phyloP scores from a whole-genome alignment of 2,797 vertebrate species.

The Chromis chromis region DNA sequence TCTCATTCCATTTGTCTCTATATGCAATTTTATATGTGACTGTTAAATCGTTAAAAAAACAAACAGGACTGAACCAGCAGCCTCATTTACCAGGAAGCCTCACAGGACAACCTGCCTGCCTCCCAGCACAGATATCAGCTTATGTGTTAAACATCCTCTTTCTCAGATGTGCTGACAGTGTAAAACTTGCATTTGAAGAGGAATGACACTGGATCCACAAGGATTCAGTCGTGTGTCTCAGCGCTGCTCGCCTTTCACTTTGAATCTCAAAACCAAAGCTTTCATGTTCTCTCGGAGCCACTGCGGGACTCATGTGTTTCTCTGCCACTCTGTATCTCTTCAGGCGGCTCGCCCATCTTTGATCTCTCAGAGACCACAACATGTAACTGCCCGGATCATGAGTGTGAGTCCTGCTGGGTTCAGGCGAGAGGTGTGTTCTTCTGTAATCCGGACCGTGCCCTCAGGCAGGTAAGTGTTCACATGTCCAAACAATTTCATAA shows the following conservation, averaged over 20 bases:
- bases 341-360: conserved; percentile 54
- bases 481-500: conserved; percentile 68
- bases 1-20: conserved; percentile 15
- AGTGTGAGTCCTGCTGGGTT: conserved; percentile 35
- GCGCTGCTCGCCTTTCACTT: conserved; percentile 52
- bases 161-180: conserved; percentile 54
- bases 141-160: conserved; percentile 38
- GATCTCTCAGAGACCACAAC: conserved; percentile 61
- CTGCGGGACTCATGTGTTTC: conserved; percentile 35
- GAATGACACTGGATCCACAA: conserved; percentile 48
- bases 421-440: conserved; percentile 9
- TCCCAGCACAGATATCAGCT: conserved; percentile 37
- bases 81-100: conserved; percentile 29
- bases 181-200: conserved; percentile 52
- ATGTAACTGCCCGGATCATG: conserved; percentile 42
- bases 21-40: neutral
- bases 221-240: conserved; percentile 48
- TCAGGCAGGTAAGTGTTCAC: conserved; percentile 66
- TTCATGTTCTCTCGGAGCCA: conserved; percentile 53
- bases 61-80: conserved; percentile 16
- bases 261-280: conserved; percentile 52
- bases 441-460: conserved; percentile 58
- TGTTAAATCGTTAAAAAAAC: conserved; percentile 10
- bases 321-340: conserved; percentile 48
- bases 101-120: conserved; percentile 36